Conservation (phyloP, 2,888 invertebrate species). For the Caenorhabditis sinica region DNA sequence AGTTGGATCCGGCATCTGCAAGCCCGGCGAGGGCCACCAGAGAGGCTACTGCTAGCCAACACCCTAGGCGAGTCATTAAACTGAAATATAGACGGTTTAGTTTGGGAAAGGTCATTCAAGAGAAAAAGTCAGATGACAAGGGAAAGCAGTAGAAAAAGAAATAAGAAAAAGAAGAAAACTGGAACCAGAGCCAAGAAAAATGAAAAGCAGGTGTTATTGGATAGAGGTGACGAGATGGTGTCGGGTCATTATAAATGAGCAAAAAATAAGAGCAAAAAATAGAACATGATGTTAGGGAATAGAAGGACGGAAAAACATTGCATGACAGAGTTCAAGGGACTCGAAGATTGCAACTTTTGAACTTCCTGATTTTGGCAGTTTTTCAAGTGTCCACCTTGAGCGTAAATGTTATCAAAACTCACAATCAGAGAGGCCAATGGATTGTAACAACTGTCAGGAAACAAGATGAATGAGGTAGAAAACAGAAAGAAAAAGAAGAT, state of each 20-base stretch:
- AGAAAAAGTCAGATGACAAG: conserved; percentile 14
- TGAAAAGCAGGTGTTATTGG: conserved; percentile 34
- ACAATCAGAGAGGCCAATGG: conserved; percentile 20
- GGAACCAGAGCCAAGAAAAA: neutral
- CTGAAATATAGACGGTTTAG: conserved; percentile 41
- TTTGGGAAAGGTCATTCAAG: neutral
- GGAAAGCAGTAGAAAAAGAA: conserved; percentile 1
- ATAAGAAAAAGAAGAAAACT: conserved; percentile 1
- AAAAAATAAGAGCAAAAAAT: neutral
- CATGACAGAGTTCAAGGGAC: neutral
- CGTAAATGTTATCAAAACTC: conserved; percentile 30
- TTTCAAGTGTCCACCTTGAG: neutral
- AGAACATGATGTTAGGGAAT: neutral
- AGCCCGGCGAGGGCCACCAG: conserved; percentile 69
- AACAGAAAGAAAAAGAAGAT: conserved; percentile 20
- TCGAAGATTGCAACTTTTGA: neutral
- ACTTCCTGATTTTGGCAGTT: neutral
- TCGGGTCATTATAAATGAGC: conserved; percentile 36
- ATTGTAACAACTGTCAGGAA: conserved; percentile 36
- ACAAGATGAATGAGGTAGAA: conserved; percentile 40
- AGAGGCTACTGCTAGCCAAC: conserved; percentile 75
- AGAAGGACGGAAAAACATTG: neutral
- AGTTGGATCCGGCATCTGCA: conserved; percentile 80
- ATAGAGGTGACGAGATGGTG: conserved; percentile 24
- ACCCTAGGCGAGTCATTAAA: conserved; percentile 76